A percentile compares a stretch with the other conserved stretches of the same genome.
Evolutionary conservation across 2,888 invertebrate species (phyloP).

Genomic region (Eurytoma californica): DNA sequence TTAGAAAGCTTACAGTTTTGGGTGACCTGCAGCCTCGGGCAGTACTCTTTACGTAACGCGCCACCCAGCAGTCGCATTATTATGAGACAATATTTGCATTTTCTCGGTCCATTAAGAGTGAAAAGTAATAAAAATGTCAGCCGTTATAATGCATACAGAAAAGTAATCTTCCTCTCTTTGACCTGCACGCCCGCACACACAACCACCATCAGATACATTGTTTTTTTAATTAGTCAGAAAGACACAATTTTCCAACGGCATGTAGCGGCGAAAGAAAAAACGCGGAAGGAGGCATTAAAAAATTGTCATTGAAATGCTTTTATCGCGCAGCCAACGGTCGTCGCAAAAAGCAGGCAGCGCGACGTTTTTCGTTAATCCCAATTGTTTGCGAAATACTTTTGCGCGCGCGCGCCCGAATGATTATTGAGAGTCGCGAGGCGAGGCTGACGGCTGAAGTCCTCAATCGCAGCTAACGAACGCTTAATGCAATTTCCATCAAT

Average conservation of each 20-base stretch:
- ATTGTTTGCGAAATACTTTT: too few species aligned
- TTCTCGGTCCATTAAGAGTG: neutral
- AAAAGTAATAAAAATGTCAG: neutral
- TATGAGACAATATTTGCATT: neutral
- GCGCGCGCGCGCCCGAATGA: too few species aligned
- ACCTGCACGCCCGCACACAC: too few species aligned
- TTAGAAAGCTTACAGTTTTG: slow-evolving; percentile 24
- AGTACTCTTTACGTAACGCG: slow-evolving; percentile 26
- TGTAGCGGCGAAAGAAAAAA: too few species aligned
- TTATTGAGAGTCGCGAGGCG: neutral
- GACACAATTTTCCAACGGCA: too few species aligned
- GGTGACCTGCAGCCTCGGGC: slow-evolving; percentile 34
- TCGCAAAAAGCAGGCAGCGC: too few species aligned
- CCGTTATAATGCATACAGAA: neutral
- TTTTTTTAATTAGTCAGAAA: too few species aligned
- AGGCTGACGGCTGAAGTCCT: slow-evolving; percentile 5
- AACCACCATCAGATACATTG: neutral
- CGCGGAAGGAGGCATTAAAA: too few species aligned
- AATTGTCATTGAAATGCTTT: too few species aligned
- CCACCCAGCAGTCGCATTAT: neutral
- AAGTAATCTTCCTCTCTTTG: neutral
- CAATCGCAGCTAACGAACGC: slow-evolving; percentile 44
- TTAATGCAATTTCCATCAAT: slow-evolving; percentile 48
- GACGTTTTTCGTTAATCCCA: too few species aligned
- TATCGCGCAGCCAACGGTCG: too few species aligned